Base-by-base conservation (phyloP, 2,888 invertebrate species). In the Callyntrura guangdongensis region DNA sequence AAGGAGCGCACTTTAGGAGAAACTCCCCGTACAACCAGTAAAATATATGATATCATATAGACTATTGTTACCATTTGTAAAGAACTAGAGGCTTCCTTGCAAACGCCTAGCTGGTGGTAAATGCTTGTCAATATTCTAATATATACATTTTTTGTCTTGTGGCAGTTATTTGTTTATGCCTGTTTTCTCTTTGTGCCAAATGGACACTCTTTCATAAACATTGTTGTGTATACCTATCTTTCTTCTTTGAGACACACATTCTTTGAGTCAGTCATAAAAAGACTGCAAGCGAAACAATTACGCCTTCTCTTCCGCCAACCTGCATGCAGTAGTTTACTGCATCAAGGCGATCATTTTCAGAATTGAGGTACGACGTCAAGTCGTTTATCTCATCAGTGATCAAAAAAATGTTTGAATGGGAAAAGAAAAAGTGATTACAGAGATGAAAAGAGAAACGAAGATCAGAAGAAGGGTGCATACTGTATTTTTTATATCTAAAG, bases 401-500 rank as follows among this genome's bases (percentile, higher is more conserved):
- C 17, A 47, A 74, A 74, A 74, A 74, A 49, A 74, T 74, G 27
- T 74, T 74, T 49, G 74, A 74, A 74, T 22, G 12, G 49, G 47
- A 12, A 20, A 72, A 22, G 36, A 36, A 36, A 47, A 69, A 74
- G 74, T 74, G 69, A 25, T 72, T 72, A 17, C 1, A 20, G 22
- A 49, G 74, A 74, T 74, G 49, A 74, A 74, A 74, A 22, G 74
- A 20, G n/a, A 14, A 74, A 49, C 49, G 22, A 1, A 12, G 20
- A 74, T 27, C 20, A 74, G 12, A 72, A 74, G 20, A 74, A 49
- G 12, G 5, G 17, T 1, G 25, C 45, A 9, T 67, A 47, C 20
- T 11, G 1, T 20, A 69, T 36, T 12, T 69, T 36, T 22, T 22
- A 47, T 49, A 36, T 36, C 6, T 36, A 36, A 2, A 36, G 6